Conservation (phyloP, 2,888 invertebrate genomes). For the Chirona hameri region DNA sequence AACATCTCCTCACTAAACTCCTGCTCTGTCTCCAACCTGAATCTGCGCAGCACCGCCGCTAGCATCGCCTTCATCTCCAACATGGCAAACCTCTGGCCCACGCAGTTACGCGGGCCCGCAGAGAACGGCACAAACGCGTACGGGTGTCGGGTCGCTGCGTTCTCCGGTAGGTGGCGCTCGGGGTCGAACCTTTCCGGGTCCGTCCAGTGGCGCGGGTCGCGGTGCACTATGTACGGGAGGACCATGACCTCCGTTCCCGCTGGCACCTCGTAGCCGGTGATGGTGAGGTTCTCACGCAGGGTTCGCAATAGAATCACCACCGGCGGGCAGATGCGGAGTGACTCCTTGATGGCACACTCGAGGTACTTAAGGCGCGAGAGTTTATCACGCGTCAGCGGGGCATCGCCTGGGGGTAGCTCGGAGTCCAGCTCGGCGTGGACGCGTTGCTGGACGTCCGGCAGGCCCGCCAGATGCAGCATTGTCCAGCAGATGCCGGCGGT, state of each 20-base stretch:
- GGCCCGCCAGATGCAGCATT: slow-evolving; percentile 72
- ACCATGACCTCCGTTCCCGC: slow-evolving; percentile 47
- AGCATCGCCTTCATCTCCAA: slow-evolving; percentile 38
- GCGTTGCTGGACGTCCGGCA: slow-evolving; percentile 68
- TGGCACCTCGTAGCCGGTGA: slow-evolving; percentile 45
- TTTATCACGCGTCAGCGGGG: slow-evolving; percentile 29
- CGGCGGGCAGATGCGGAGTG: slow-evolving; percentile 47
- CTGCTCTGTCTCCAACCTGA: neutral
- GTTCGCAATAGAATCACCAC: slow-evolving; percentile 46
- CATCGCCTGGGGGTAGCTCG: slow-evolving; percentile 48
- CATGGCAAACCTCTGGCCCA: slow-evolving; percentile 39
- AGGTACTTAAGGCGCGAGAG: slow-evolving; percentile 45
- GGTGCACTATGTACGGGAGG: slow-evolving; percentile 49
- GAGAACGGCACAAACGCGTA: slow-evolving; percentile 41
- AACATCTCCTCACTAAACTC: neutral
- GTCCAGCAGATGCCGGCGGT: slow-evolving; percentile 84
- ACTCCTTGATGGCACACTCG: slow-evolving; percentile 48
- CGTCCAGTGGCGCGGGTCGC: slow-evolving; percentile 51
- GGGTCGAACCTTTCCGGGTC: slow-evolving; percentile 54
- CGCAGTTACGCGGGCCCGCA: slow-evolving; percentile 41
- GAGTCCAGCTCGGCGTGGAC: slow-evolving; percentile 51
- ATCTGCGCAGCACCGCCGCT: slow-evolving; percentile 33
- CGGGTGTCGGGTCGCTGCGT: slow-evolving; percentile 47
- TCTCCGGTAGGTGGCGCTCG: slow-evolving; percentile 53
- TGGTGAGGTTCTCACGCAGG: slow-evolving; percentile 42